Percentiles rank a stretch among this genome's conserved stretches.
phyloP scores from a whole-genome alignment of 2,888 invertebrate genomes.

The Epinotia bilunana region DNA sequence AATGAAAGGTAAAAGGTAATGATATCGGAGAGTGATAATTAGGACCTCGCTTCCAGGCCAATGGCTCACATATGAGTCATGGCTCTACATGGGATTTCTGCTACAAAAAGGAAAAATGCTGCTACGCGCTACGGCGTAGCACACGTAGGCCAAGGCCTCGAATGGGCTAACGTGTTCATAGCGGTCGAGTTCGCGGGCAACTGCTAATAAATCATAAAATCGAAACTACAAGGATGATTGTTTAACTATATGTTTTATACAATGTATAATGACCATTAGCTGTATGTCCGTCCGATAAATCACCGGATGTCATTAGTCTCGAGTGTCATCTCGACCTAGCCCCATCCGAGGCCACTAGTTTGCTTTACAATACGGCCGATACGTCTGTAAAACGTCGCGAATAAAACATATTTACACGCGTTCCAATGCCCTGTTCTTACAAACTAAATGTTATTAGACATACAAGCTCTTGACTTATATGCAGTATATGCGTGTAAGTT shows the following conservation, averaged over 20 bases:
- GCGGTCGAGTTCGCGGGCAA: too few relatives aligned
- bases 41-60: too few relatives aligned
- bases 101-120: too few relatives aligned
- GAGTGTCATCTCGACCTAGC: not conserved
- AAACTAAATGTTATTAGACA: not conserved
- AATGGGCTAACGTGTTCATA: too few relatives aligned
- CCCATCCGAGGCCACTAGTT: not conserved
- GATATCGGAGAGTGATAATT: too few relatives aligned
- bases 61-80: too few relatives aligned
- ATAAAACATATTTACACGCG: not conserved
- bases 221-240: not conserved
- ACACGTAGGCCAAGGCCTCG: too few relatives aligned
- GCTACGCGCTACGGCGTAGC: too few relatives aligned
- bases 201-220: too few relatives aligned
- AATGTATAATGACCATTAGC: not conserved
- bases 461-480: not conserved
- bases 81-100: too few relatives aligned
- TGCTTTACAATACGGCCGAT: not conserved
- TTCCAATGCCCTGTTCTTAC: not conserved
- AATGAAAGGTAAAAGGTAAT: too few relatives aligned
- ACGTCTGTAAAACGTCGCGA: not conserved
- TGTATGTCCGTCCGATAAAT: not conserved
- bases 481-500: not conserved
- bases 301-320: slow-evolving; percentile 1
- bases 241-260: not conserved